Evolutionary conservation across 2,113 vertebrate genomes (phyloP), one percentile per base, ranked within the genome.

Genomic region (Apistogramma diplotaenia): DNA sequence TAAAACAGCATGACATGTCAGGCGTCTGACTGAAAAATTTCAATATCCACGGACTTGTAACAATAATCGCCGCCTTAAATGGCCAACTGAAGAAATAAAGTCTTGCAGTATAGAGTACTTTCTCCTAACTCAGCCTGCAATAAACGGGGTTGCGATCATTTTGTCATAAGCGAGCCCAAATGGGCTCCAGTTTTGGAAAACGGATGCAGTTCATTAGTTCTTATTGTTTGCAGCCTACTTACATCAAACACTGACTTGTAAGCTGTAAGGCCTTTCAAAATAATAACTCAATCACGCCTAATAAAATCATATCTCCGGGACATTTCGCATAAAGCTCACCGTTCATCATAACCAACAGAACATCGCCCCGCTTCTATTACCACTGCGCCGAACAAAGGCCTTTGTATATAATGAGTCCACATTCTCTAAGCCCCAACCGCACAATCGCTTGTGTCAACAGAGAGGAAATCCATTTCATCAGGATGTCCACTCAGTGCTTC

Each of bases 361-460:
- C 82, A 53, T 29, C 10, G 77, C 59, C 82, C 72, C 21, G 3
- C 84, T 83, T 88, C 84, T 81, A 89, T 90, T 84, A 85, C 74
- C 57, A 79, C 75, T 85, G 55, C 11, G 18, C 81, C 86, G 87
- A 91, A 90, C 57, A 13, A 82, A 89, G 79, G 83, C 83, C 78
- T 89, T 89, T 84, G 82, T 88, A 79, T 83, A 60, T 92, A 93
- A 93, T 88, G 84, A 93, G 79, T 87, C 87, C 83, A 86, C 88
- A 90, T 88, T 92, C 82, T 77, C 82, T 83, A 82, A 91, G 84
- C 88, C 76, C 83, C 76, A 93, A 91, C 87, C 89, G 87, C 84
- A 90, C 88, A 92, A 92, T 93, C 93, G 89, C 87, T 93, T 90
- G 85, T 91, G 93, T 94, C 91, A 94, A 93, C 92, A 91, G 78